These are phyloP conservation scores for Distichodus sexfasciatus DNA, from an alignment of 2,797 vertebrate genomes.

Conservation along the genomic window DNA sequence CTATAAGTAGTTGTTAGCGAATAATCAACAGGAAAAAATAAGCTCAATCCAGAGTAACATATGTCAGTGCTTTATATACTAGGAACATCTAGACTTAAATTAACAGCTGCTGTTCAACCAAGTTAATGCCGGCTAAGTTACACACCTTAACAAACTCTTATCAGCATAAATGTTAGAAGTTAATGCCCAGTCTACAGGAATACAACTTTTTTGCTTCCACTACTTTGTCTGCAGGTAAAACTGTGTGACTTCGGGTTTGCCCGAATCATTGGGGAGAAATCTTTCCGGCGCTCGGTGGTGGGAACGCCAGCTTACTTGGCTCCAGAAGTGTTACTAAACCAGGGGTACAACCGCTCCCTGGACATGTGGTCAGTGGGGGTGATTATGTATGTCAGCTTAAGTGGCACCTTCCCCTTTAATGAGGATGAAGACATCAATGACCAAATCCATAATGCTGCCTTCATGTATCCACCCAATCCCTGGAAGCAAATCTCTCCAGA, in stretches of 20 bases:
- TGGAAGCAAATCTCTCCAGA: slow-evolving; percentile 88
- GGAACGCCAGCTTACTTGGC: slow-evolving; percentile 90
- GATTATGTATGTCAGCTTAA: slow-evolving; percentile 93
- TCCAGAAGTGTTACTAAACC: slow-evolving; percentile 87
- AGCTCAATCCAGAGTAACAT: too few relatives aligned
- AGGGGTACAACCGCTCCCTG: slow-evolving; percentile 90
- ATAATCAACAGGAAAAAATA: too few relatives aligned
- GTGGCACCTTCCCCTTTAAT: slow-evolving; percentile 91
- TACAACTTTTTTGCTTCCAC: slow-evolving; percentile 46
- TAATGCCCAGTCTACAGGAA: too few relatives aligned
- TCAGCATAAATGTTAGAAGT: too few relatives aligned
- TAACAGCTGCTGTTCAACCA: too few relatives aligned
- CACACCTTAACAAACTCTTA: too few relatives aligned
- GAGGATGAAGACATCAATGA: slow-evolving; percentile 93
- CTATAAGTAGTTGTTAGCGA: too few relatives aligned
- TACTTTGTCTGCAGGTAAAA: slow-evolving; percentile 78
- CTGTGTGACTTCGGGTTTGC: slow-evolving; percentile 93
- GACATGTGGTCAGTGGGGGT: slow-evolving; percentile 96
- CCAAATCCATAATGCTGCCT: slow-evolving; percentile 92
- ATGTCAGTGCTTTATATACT: too few relatives aligned
- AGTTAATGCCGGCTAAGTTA: too few relatives aligned
- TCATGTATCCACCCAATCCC: slow-evolving; percentile 91
- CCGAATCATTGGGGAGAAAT: slow-evolving; percentile 91
- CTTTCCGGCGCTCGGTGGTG: slow-evolving; percentile 89
- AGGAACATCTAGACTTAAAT: too few relatives aligned